These are phyloP conservation scores for Lasioglossum marginatum DNA, from an alignment of 2,888 invertebrate species.

Conservation along the genomic window DNA sequence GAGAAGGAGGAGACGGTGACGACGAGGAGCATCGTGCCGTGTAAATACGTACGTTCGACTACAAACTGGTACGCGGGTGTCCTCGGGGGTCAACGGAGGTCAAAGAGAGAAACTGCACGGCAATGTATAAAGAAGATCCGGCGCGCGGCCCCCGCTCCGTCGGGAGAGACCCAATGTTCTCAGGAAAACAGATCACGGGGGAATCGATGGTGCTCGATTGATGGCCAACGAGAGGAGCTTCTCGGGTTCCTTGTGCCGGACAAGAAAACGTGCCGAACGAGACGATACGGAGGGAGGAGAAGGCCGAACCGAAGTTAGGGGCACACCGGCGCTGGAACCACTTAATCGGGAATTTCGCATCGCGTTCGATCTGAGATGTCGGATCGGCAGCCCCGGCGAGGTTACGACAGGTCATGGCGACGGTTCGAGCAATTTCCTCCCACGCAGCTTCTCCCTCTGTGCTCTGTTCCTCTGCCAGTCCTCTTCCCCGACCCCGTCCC, in stretches of 20 bases:
- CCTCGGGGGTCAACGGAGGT: slow-evolving; percentile 75
- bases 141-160: slow-evolving; percentile 65
- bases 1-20: slow-evolving; percentile 14
- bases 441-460: slow-evolving; percentile 63
- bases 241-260: slow-evolving; percentile 31
- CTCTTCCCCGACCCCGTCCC: not conserved
- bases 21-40: slow-evolving; percentile 50
- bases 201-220: slow-evolving; percentile 65
- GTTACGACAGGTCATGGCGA: slow-evolving; percentile 75
- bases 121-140: slow-evolving; percentile 67
- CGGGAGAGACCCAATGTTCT: slow-evolving; percentile 65
- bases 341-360: slow-evolving; percentile 74
- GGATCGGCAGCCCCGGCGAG: slow-evolving; percentile 67
- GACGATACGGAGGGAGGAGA: slow-evolving; percentile 29
- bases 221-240: slow-evolving; percentile 50
- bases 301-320: slow-evolving; percentile 25
- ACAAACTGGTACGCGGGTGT: slow-evolving; percentile 61
- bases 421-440: slow-evolving; percentile 73
- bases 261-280: slow-evolving; percentile 38
- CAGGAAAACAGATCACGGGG: slow-evolving; percentile 73
- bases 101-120: slow-evolving; percentile 71
- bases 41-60: slow-evolving; percentile 68
- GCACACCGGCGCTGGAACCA: slow-evolving; percentile 56
- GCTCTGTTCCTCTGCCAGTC: not conserved
- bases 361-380: slow-evolving; percentile 74